These are phyloP conservation scores for Exephanes ischioxanthus DNA, from an alignment of 2,888 invertebrate genomes.

Conservation along the genomic window DNA sequence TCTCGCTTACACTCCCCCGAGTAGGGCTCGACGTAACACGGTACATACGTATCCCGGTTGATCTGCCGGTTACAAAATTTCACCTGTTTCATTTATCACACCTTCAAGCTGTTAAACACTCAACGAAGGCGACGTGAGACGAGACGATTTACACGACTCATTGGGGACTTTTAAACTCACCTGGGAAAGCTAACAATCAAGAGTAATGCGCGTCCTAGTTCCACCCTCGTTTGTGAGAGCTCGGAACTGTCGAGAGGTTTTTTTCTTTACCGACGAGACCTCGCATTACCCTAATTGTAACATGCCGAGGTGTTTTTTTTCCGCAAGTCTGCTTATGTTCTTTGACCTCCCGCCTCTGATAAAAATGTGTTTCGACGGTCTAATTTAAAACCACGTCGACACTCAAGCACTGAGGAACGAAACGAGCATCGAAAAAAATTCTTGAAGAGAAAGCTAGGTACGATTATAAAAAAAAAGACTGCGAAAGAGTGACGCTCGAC, in stretches of 20 bases:
- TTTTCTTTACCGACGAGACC: not conserved
- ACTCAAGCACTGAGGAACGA: not conserved
- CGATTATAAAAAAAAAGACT: conserved; percentile 6
- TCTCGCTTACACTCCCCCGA: too few species aligned
- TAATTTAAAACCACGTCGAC: not conserved
- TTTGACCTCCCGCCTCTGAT: not conserved
- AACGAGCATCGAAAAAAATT: not conserved
- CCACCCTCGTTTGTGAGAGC: too few species aligned
- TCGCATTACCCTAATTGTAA: not conserved
- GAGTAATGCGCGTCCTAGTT: too few species aligned
- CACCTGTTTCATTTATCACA: too few species aligned
- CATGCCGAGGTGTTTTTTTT: not conserved
- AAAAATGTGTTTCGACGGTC: not conserved
- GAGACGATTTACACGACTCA: too few species aligned
- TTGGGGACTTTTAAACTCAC: conserved; percentile 10
- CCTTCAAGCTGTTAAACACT: not conserved
- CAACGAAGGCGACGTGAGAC: not conserved
- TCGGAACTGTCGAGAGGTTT: too few species aligned
- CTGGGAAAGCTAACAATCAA: not conserved
- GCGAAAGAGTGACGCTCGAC: conserved; percentile 3
- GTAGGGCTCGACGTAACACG: too few species aligned
- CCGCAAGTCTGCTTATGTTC: not conserved
- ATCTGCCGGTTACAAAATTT: too few species aligned
- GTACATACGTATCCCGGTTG: too few species aligned
- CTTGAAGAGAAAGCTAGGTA: not conserved